phyloP scores from a whole-genome alignment of 2,113 vertebrate species.

The Dendrocopos noguchii region DNA sequence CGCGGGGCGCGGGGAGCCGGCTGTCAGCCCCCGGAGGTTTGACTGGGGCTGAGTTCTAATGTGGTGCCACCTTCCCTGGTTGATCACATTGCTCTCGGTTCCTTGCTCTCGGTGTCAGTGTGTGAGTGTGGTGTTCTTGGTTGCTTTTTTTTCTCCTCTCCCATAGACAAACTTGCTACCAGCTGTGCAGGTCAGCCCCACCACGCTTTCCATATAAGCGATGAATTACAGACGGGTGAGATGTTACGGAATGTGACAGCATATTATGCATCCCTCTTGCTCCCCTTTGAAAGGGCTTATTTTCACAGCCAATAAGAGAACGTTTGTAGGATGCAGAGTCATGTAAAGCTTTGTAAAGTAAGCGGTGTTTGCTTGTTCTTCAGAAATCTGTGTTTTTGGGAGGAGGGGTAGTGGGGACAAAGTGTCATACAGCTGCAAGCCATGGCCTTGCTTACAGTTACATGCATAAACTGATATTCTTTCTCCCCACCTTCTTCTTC shows the following conservation, averaged over 20 bases:
- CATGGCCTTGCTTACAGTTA: not conserved
- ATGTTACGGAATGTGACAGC: not conserved
- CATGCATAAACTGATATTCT: not conserved
- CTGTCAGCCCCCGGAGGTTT: not conserved
- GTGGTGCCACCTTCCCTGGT: not conserved
- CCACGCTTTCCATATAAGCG: not conserved
- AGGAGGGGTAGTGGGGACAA: not conserved
- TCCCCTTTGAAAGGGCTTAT: not conserved
- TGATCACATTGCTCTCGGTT: not conserved
- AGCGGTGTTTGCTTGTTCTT: not conserved
- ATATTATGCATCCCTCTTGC: not conserved
- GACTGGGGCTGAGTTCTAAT: not conserved
- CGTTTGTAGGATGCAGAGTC: not conserved
- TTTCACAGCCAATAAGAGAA: not conserved
- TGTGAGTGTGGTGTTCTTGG: not conserved
- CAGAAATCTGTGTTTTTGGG: not conserved
- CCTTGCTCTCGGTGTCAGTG: not conserved
- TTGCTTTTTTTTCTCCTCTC: no score
- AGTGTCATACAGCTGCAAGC: not conserved
- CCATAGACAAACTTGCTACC: not conserved
- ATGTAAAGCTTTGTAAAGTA: not conserved
- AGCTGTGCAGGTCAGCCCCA: not conserved
- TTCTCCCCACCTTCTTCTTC: not conserved
- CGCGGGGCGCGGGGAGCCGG: not conserved
- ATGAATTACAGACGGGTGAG: rapidly evolving